Evolutionary conservation across 2,797 vertebrate species (phyloP).

Genomic region (Tenualosa ilisha): DNA sequence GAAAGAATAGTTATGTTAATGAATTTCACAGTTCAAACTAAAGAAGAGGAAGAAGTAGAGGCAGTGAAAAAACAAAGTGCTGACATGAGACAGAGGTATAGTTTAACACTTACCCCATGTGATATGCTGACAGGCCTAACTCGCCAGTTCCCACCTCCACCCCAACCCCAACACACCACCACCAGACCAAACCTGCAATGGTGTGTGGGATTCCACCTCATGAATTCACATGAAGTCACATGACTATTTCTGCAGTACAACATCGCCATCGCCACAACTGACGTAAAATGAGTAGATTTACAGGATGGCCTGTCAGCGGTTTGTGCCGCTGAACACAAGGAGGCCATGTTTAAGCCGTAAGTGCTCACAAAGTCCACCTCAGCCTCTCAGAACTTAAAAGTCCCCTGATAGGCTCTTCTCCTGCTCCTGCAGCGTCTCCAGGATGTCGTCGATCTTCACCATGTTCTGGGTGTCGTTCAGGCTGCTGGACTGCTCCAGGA

Average conservation of each 20-base stretch:
- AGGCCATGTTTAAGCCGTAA: not conserved
- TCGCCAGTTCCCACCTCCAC: slow-evolving; percentile 36
- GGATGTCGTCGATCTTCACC: slow-evolving; percentile 92
- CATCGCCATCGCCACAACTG: not conserved
- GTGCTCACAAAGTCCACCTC: not conserved
- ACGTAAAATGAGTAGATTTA: not conserved
- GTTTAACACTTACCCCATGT: slow-evolving; percentile 28
- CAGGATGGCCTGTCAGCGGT: not conserved
- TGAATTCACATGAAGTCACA: not conserved
- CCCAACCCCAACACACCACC: not conserved
- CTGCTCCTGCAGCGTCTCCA: slow-evolving; percentile 92
- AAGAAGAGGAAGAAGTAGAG: slow-evolving; percentile 17
- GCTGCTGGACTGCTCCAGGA: slow-evolving; percentile 85
- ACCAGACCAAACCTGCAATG: not conserved
- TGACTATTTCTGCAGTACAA: not conserved
- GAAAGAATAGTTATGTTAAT: slow-evolving; percentile 53
- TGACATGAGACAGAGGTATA: slow-evolving; percentile 36
- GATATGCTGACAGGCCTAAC: slow-evolving; percentile 44
- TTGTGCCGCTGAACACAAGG: not conserved
- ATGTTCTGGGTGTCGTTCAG: slow-evolving; percentile 83
- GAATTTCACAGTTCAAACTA: not conserved
- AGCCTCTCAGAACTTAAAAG: slow-evolving; percentile 65
- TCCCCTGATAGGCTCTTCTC: slow-evolving; percentile 81
- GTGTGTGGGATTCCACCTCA: not conserved
- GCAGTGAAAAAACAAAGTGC: slow-evolving; percentile 41